A percentile compares a stretch with the other conserved stretches of the same genome.
Conservation (phyloP, 2,113 vertebrate genomes). For the Carassius carassius region DNA sequence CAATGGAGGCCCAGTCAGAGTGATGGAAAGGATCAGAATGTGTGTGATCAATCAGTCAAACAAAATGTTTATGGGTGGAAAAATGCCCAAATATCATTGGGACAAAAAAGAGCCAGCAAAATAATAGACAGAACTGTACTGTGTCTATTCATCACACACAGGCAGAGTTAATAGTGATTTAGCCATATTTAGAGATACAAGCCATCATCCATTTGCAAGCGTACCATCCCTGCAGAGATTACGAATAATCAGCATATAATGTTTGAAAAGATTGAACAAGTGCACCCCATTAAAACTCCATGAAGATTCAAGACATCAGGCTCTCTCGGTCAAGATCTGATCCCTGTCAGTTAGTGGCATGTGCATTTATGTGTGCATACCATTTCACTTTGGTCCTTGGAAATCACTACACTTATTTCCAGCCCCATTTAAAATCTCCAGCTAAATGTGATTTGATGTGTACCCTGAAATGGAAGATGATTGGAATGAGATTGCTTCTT, state of each 20-base stretch:
- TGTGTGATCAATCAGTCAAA: not conserved
- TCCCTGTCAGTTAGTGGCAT: not conserved
- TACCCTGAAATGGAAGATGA: conserved; percentile 50
- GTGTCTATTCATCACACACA: not conserved
- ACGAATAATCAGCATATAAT: not conserved
- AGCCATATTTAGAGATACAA: not conserved
- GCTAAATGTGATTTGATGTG: conserved; percentile 35
- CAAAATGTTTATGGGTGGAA: not conserved
- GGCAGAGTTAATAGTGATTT: conserved; percentile 5
- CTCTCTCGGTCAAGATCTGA: conserved; percentile 3
- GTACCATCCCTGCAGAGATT: not conserved
- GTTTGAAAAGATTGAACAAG: conserved; percentile 7
- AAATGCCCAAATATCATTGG: not conserved
- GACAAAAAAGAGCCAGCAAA: not conserved
- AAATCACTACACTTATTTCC: conserved; percentile 1
- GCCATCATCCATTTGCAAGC: not conserved
- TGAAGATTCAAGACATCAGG: conserved; percentile 21
- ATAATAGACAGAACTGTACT: not conserved
- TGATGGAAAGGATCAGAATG: not conserved
- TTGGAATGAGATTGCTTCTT: conserved; percentile 44
- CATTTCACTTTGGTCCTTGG: not conserved
- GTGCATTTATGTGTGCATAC: not conserved
- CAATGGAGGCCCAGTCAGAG: not conserved
- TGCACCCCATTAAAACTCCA: conserved; percentile 14
- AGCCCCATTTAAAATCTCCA: conserved; percentile 39